Evolutionary conservation across 2,888 invertebrate genomes (phyloP).

Genomic region (Dexiosoma caninum): DNA sequence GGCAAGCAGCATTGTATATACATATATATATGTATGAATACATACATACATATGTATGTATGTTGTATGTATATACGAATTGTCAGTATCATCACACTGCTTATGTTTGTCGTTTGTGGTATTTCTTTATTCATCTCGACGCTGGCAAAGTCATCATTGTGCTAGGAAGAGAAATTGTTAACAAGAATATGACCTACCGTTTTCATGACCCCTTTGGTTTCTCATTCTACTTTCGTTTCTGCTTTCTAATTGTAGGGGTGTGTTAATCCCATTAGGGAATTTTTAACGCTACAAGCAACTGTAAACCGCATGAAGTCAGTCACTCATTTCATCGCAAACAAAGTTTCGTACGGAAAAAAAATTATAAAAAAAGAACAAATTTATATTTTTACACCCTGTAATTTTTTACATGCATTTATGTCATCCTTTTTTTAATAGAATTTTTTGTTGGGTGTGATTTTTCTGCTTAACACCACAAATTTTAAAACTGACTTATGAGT

Average conservation of each 20-base stretch:
- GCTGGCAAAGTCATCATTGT: constrained; percentile 29
- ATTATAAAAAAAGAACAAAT: constrained; percentile 19
- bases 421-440: background rate
- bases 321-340: constrained; percentile 27
- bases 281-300: constrained; percentile 59
- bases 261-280: constrained; percentile 73
- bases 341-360: constrained; percentile 17
- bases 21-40: background rate
- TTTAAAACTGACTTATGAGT: constrained; percentile 31
- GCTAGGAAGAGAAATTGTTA: constrained; percentile 39
- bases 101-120: constrained; percentile 22
- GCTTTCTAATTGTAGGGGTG: constrained; percentile 71
- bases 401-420: background rate
- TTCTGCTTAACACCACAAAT: constrained; percentile 53
- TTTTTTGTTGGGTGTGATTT: constrained; percentile 50
- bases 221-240: constrained; percentile 13
- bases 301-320: constrained; percentile 49
- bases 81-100: background rate
- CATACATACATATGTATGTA: background rate
- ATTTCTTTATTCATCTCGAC: constrained; percentile 2
- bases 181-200: constrained; percentile 60
- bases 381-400: constrained; percentile 40
- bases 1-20: background rate
- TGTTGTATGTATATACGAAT: background rate
- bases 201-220: constrained; percentile 54